These are phyloP conservation scores for Stramonita haemastoma DNA, from an alignment of 2,888 invertebrate species.

Conservation along the genomic window DNA sequence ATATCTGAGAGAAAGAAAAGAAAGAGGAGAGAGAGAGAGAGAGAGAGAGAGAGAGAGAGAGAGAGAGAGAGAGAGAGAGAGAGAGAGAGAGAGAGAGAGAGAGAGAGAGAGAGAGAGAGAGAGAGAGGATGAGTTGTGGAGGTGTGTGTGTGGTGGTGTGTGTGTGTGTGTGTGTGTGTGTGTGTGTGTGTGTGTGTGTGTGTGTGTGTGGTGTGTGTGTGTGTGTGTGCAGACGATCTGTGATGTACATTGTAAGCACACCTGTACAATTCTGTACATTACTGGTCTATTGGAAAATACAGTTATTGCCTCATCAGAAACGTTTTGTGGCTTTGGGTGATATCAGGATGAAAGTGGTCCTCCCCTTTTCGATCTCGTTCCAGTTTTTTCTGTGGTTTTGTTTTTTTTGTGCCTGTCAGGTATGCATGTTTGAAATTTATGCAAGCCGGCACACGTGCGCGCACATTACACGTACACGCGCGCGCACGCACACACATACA, in stretches of 20 bases:
- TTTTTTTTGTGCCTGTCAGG: not conserved
- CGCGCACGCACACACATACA: too few relatives aligned
- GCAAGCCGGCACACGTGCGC: too few relatives aligned
- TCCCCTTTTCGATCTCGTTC: not conserved
- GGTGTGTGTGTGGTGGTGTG: too few relatives aligned
- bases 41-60: slow-evolving; percentile 6
- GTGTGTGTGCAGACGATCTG: not conserved
- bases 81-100: too few relatives aligned
- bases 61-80: too few relatives aligned
- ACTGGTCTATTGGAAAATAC: not conserved
- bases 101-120: too few relatives aligned
- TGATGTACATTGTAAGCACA: not conserved
- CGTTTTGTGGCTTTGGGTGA: not conserved
- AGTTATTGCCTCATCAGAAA: not conserved
- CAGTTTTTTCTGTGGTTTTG: not conserved
- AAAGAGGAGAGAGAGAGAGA: not conserved
- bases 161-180: too few relatives aligned
- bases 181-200: not conserved
- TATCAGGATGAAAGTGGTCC: not conserved
- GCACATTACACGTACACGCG: too few relatives aligned
- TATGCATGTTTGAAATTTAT: too few relatives aligned
- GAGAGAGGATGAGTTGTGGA: too few relatives aligned
- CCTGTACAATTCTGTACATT: not conserved
- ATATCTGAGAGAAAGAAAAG: not conserved
- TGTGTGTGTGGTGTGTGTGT: not conserved